Conservation (phyloP, 2,888 invertebrate species). For the Tetramorium bicarinatum region DNA sequence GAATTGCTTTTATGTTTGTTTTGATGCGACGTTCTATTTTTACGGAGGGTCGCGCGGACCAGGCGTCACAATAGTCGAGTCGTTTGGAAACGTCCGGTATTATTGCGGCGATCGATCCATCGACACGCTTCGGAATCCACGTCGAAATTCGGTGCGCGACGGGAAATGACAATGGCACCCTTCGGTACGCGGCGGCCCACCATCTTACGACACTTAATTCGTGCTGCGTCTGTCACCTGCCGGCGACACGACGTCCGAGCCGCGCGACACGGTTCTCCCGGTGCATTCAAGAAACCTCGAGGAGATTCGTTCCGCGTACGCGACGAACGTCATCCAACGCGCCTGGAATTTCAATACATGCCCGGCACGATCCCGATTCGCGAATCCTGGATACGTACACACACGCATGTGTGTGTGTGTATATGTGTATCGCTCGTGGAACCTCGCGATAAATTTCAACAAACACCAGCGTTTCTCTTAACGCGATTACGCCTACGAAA, state of each 20-base stretch:
- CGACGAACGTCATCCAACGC: conserved; percentile 68
- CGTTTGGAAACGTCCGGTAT: conserved; percentile 35
- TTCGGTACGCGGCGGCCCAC: conserved; percentile 23
- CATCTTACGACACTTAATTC: conserved; percentile 61
- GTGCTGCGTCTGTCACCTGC: conserved; percentile 64
- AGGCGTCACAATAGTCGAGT: conserved; percentile 28
- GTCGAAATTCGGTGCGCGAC: conserved; percentile 35
- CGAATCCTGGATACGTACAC: not conserved
- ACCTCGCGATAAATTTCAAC: conserved; percentile 1
- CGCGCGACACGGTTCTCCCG: conserved; percentile 46
- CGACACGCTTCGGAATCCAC: conserved; percentile 26
- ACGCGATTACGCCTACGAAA: not conserved
- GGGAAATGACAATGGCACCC: conserved; percentile 57
- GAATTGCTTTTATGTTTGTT: conserved; percentile 45
- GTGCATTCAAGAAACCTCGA: conserved; percentile 57
- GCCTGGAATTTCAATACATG: conserved; percentile 47
- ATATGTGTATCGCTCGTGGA: not conserved
- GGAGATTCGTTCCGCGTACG: conserved; percentile 65
- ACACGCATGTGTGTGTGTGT: not conserved
- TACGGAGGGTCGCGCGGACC: conserved; percentile 5
- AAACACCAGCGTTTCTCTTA: not conserved
- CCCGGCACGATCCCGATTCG: conserved; percentile 11
- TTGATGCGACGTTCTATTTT: conserved; percentile 40
- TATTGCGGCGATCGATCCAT: conserved; percentile 46
- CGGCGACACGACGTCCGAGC: conserved; percentile 44